Evolutionary conservation across 2,888 invertebrate species (phyloP).

Genomic region (Ferdinandea cuprea): DNA sequence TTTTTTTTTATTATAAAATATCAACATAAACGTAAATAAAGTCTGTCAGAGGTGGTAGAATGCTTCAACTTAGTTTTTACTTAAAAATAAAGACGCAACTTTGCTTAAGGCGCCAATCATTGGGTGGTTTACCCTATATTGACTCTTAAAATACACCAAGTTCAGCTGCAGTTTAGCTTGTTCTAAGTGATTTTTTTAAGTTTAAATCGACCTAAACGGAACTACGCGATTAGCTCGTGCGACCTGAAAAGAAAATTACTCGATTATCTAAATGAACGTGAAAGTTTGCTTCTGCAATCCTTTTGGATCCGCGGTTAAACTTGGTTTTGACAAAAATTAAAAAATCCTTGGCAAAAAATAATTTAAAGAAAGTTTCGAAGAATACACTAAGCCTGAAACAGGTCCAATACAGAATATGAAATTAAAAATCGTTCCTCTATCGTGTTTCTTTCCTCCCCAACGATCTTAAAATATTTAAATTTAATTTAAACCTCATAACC

Average conservation of each 20-base stretch:
- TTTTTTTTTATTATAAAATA: too few species aligned
- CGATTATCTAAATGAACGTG: neutral
- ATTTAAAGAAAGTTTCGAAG: conserved; percentile 13
- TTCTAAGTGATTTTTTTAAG: neutral
- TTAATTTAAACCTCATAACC: conserved; percentile 1
- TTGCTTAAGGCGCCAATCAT: too few species aligned
- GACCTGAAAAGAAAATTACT: conserved; percentile 7
- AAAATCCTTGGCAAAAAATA: conserved; percentile 2
- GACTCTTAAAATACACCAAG: too few species aligned
- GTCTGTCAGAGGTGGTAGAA: too few species aligned
- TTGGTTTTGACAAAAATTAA: conserved; percentile 5
- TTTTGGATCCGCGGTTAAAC: too few species aligned
- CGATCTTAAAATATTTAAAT: neutral
- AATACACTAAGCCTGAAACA: conserved; percentile 12
- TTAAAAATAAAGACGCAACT: too few species aligned
- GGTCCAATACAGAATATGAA: neutral
- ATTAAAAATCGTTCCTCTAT: neutral
- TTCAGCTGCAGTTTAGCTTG: too few species aligned
- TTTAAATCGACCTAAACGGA: neutral
- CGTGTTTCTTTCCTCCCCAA: neutral
- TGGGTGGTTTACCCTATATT: too few species aligned
- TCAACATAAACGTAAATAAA: too few species aligned
- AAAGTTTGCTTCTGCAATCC: conserved; percentile 2
- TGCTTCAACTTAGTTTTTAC: too few species aligned
- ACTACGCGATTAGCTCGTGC: conserved; percentile 1